phyloP scores from a whole-genome alignment of 2,888 invertebrate genomes.

The Disparrhopalites patrizii region DNA sequence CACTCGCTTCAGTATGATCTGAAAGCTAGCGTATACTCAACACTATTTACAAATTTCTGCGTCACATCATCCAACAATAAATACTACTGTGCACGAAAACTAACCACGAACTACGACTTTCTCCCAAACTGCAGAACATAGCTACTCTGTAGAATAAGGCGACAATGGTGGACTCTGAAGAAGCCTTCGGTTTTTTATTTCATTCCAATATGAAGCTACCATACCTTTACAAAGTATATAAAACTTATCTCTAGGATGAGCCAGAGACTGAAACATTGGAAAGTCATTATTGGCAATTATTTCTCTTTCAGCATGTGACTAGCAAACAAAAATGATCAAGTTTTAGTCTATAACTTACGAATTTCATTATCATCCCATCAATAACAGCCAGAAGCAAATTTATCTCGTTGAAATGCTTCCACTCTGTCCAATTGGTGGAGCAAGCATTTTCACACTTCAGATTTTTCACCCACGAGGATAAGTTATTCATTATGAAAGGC shows the following conservation, averaged over 20 bases:
- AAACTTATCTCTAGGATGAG: background rate
- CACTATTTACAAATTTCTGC: no score
- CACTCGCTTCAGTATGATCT: no score
- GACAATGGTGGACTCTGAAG: background rate
- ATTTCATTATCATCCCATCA: slow-evolving; percentile 31
- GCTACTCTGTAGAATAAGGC: no score
- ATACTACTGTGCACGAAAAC: no score
- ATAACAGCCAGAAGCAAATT: slow-evolving; percentile 19
- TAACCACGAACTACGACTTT: no score
- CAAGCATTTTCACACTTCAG: slow-evolving; percentile 10
- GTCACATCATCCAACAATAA: no score
- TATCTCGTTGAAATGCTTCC: slow-evolving; percentile 34
- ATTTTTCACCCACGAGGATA: slow-evolving; percentile 30
- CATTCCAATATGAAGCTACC: background rate
- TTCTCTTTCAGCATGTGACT: background rate
- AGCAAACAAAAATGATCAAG: background rate
- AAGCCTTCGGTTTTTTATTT: background rate
- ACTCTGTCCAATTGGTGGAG: slow-evolving; percentile 35
- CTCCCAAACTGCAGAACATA: no score
- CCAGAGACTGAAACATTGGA: slow-evolving; percentile 14
- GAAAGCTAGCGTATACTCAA: no score
- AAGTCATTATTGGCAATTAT: background rate
- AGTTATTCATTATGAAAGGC: slow-evolving; percentile 30
- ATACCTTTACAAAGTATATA: background rate
- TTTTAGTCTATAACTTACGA: slow-evolving; percentile 22